These are phyloP conservation scores for Metallyticus violacea DNA, from an alignment of 2,888 invertebrate species.

Conservation along the genomic window DNA sequence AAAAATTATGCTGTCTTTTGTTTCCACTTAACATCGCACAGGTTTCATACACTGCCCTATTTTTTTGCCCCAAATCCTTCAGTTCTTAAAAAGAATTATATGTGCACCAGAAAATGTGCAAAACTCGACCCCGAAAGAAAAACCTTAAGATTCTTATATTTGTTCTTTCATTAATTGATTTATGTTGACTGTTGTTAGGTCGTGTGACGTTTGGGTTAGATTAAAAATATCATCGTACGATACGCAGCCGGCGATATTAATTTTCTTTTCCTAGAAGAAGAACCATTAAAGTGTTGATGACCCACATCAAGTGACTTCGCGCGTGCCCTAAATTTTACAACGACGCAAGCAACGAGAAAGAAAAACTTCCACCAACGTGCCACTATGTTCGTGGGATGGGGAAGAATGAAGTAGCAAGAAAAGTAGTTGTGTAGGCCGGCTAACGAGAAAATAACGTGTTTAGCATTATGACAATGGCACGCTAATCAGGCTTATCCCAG, in stretches of 20 bases:
- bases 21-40: no score
- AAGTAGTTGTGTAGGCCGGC: background rate
- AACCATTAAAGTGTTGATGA: background rate
- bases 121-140: no score
- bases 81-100: background rate
- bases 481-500: slow-evolving; percentile 2
- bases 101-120: background rate
- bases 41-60: no score
- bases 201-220: background rate
- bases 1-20: no score
- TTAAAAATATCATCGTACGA: background rate
- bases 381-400: background rate
- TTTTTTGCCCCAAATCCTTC: no score
- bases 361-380: background rate
- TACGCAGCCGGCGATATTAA: background rate
- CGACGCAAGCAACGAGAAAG: background rate
- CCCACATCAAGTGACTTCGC: background rate
- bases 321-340: background rate
- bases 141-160: background rate
- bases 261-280: background rate
- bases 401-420: background rate
- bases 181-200: background rate
- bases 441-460: slow-evolving; percentile 8
- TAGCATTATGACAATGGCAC: background rate
- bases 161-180: background rate